A percentile compares a stretch with the other conserved stretches of the same genome.
Conservation (phyloP, 2,888 invertebrate genomes). For the Hemithea aestivaria region DNA sequence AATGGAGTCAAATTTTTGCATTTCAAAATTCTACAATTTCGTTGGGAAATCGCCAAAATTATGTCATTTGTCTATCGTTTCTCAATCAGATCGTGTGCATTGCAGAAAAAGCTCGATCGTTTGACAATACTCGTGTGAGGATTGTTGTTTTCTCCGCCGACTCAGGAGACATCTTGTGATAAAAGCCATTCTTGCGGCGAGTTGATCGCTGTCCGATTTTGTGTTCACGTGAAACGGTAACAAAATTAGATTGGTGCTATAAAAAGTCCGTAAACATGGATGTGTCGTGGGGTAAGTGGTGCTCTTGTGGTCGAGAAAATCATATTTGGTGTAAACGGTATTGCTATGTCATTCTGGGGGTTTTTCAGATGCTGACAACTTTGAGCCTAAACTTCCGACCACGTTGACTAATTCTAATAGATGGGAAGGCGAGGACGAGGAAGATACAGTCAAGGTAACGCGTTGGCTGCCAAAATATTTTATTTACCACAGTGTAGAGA, state of each 20-base stretch:
- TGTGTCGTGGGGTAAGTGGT: conserved; percentile 84
- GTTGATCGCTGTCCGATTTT: conserved; percentile 59
- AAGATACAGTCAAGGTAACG: conserved; percentile 89
- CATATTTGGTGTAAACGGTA: conserved; percentile 29
- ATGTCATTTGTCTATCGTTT: conserved; percentile 72
- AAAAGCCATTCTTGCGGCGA: conserved; percentile 62
- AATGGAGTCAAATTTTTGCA: conserved; percentile 77
- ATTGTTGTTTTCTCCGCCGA: conserved; percentile 64
- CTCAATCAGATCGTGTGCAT: conserved; percentile 66
- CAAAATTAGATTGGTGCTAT: conserved; percentile 67
- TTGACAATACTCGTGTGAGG: conserved; percentile 72
- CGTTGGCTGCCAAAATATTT: conserved; percentile 52
- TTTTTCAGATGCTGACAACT: conserved; percentile 85
- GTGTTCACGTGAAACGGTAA: conserved; percentile 67
- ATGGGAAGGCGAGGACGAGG: conserved; percentile 95
- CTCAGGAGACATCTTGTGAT: conserved; percentile 78
- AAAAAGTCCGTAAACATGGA: conserved; percentile 77
- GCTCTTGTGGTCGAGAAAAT: conserved; percentile 28
- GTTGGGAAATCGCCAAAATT: conserved; percentile 73
- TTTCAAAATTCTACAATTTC: conserved; percentile 70
- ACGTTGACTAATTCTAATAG: conserved; percentile 81
- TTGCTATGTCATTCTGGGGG: conserved; percentile 44
- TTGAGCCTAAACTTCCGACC: conserved; percentile 82
- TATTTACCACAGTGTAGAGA: conserved; percentile 21
- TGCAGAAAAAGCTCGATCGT: conserved; percentile 72